Evolutionary conservation across 2,888 invertebrate genomes (phyloP).

Genomic region (Calliscelio sp.): DNA sequence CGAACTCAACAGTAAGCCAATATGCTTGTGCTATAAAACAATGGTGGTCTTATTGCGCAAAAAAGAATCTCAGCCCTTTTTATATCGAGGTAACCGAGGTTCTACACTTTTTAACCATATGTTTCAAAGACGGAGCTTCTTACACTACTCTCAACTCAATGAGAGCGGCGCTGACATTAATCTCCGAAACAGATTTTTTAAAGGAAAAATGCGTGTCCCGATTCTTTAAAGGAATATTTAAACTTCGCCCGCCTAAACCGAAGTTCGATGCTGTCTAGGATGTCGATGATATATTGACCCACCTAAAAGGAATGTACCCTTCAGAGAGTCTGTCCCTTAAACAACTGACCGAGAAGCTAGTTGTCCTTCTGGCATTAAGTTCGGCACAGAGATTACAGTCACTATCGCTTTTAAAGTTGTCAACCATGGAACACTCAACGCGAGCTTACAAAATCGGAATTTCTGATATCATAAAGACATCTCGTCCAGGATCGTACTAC

Average conservation of each 20-base stretch:
- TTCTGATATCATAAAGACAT: too few relatives aligned
- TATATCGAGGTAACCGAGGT: too few relatives aligned
- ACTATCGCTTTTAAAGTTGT: not conserved
- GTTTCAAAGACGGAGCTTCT: too few relatives aligned
- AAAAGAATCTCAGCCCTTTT: not conserved
- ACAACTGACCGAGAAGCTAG: not conserved
- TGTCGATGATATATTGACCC: conserved; percentile 10
- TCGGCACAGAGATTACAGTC: not conserved
- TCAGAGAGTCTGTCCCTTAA: not conserved
- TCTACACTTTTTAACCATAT: too few relatives aligned
- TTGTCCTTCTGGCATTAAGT: not conserved
- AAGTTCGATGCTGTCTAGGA: conserved; percentile 36
- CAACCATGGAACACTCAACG: too few relatives aligned
- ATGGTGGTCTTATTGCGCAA: not conserved
- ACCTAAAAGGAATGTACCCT: too few relatives aligned
- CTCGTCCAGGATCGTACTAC: too few relatives aligned
- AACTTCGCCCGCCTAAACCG: conserved; percentile 2
- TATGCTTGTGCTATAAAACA: not conserved
- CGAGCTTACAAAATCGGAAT: too few relatives aligned
- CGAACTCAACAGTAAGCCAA: not conserved
- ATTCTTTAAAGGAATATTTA: conserved; percentile 27
- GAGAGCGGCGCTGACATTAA: too few relatives aligned
- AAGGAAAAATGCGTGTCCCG: too few relatives aligned
- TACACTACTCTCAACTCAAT: too few relatives aligned
- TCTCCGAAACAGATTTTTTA: too few relatives aligned